phyloP scores from a whole-genome alignment of 1,140 invertebrate genomes.

The Panulirus ornatus region DNA sequence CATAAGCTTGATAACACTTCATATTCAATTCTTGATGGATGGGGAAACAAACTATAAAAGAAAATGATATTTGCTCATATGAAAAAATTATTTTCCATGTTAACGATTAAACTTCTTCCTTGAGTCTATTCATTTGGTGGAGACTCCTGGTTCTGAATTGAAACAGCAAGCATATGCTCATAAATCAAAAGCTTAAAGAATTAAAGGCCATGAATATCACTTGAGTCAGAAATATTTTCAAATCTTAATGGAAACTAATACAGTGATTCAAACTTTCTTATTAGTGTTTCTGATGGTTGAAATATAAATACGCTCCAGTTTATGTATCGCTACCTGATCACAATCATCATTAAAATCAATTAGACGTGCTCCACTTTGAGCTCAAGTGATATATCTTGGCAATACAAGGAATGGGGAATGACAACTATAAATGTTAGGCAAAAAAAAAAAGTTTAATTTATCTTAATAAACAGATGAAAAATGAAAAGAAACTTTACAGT shows the following conservation, averaged over 20 bases:
- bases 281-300: no score
- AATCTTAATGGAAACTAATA: no score
- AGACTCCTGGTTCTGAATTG: background rate
- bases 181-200: background rate
- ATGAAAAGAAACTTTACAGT: background rate
- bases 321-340: no score
- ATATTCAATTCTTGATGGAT: background rate
- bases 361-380: background rate
- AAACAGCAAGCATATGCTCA: background rate
- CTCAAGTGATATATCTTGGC: background rate
- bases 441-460: background rate
- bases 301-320: no score
- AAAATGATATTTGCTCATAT: no score
- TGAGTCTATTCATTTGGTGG: background rate
- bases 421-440: background rate
- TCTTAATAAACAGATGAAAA: background rate
- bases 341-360: no score
- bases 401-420: background rate
- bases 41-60: background rate
- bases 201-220: background rate
- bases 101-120: background rate
- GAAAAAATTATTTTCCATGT: background rate
- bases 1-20: slow-evolving; percentile 4
- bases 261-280: no score
- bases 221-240: background rate